Percentiles rank a stretch among this genome's conserved stretches.
These are phyloP conservation scores for Delphinus delphis DNA, from an alignment of 2,113 vertebrate species.

Conservation along the genomic window DNA sequence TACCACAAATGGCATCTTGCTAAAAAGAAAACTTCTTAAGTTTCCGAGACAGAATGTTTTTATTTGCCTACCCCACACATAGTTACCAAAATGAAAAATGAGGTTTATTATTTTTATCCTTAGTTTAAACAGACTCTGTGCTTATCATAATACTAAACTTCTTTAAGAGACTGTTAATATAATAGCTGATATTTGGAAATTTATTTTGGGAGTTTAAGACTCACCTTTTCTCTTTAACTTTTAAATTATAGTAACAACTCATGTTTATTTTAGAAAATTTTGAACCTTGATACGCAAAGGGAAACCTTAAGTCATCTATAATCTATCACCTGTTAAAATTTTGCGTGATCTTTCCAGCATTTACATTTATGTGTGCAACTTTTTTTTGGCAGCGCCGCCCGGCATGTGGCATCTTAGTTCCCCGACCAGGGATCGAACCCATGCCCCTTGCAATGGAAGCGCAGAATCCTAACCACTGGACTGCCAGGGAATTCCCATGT, in stretches of 20 bases:
- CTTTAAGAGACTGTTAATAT: not conserved
- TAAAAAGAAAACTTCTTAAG: constrained; percentile 36
- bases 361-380: not conserved
- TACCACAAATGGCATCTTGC: constrained; percentile 40
- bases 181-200: constrained; percentile 6
- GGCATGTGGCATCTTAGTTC: too few relatives aligned
- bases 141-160: not conserved
- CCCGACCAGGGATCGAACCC: too few relatives aligned
- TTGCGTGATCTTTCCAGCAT: not conserved
- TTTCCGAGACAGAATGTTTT: constrained; percentile 40
- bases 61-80: not conserved
- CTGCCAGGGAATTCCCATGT: too few relatives aligned
- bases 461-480: too few relatives aligned
- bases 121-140: not conserved
- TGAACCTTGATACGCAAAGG: not conserved
- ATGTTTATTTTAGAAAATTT: constrained; percentile 41
- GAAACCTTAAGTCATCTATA: not conserved
- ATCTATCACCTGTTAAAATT: not conserved
- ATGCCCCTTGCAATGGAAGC: too few relatives aligned
- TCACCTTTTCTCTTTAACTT: constrained; percentile 17
- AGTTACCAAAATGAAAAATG: constrained; percentile 42
- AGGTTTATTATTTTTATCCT: constrained; percentile 29
- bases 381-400: not conserved
- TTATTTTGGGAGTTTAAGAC: not conserved
- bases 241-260: not conserved